Evolutionary conservation across 2,113 vertebrate species (phyloP).

Genomic region (Dicrurus megarhynchus): DNA sequence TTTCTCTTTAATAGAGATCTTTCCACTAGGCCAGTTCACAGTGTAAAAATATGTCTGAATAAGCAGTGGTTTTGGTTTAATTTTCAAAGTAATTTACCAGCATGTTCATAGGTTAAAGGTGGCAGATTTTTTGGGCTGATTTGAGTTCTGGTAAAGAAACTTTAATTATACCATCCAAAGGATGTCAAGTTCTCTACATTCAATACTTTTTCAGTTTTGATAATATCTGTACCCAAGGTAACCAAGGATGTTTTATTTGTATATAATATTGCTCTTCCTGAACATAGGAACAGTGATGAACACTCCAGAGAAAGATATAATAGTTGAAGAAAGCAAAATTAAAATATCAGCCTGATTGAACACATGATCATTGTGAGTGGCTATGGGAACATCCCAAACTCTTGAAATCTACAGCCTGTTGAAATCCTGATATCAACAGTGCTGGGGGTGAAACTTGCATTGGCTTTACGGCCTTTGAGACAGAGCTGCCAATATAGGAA

Average conservation of each 20-base stretch:
- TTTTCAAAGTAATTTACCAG: neutral
- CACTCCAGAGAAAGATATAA: neutral
- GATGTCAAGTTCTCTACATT: neutral
- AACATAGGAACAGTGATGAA: neutral
- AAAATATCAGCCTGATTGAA: neutral
- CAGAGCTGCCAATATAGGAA: neutral
- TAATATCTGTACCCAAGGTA: neutral
- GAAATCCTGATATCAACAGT: neutral
- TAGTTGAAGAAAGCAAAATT: neutral
- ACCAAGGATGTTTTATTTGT: neutral
- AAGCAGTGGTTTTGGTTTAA: neutral
- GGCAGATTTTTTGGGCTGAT: neutral
- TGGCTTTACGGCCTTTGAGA: neutral
- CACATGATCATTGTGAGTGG: neutral
- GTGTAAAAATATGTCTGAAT: neutral
- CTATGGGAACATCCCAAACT: neutral
- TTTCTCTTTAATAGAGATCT: neutral
- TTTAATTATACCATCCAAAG: neutral
- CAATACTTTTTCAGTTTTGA: neutral
- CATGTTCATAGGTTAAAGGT: neutral
- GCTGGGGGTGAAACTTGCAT: neutral
- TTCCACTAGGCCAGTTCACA: neutral
- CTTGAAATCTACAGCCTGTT: neutral
- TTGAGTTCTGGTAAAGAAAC: neutral
- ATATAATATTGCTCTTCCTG: neutral